These are phyloP conservation scores for Dorcus hopei DNA, from an alignment of 2,888 invertebrate genomes.

Conservation along the genomic window DNA sequence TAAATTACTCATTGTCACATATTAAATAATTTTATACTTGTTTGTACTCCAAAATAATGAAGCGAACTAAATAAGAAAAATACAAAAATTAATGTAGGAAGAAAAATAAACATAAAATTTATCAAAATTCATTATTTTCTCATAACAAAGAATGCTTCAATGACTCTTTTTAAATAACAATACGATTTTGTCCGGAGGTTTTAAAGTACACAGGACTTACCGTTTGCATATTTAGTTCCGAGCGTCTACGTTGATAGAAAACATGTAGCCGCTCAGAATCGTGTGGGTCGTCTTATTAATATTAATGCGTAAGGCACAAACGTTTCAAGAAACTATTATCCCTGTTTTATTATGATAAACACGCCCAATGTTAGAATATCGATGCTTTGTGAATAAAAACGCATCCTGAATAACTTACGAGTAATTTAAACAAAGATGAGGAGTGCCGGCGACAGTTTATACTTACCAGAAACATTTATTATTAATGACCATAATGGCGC, in stretches of 20 bases:
- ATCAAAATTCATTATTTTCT: too few species aligned
- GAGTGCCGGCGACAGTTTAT: not conserved
- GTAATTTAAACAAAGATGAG: not conserved
- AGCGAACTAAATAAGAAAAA: too few species aligned
- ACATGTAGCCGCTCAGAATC: not conserved
- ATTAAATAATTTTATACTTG: too few species aligned
- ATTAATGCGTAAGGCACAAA: not conserved
- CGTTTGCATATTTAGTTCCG: not conserved
- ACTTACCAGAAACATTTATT: too few species aligned
- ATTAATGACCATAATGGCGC: too few species aligned
- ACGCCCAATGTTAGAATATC: not conserved
- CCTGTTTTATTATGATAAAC: not conserved
- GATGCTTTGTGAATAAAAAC: not conserved
- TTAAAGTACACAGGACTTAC: not conserved
- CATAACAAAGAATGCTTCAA: too few species aligned
- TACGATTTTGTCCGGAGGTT: too few species aligned
- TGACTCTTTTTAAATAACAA: too few species aligned
- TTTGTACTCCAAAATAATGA: too few species aligned
- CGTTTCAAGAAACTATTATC: not conserved
- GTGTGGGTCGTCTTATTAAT: not conserved
- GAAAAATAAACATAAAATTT: too few species aligned
- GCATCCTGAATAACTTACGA: not conserved
- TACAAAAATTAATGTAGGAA: too few species aligned
- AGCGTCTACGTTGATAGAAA: not conserved
- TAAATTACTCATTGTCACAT: too few species aligned